phyloP scores from a whole-genome alignment of 92 coral and sea anemone genomes.

The Epizoanthus scotinus region DNA sequence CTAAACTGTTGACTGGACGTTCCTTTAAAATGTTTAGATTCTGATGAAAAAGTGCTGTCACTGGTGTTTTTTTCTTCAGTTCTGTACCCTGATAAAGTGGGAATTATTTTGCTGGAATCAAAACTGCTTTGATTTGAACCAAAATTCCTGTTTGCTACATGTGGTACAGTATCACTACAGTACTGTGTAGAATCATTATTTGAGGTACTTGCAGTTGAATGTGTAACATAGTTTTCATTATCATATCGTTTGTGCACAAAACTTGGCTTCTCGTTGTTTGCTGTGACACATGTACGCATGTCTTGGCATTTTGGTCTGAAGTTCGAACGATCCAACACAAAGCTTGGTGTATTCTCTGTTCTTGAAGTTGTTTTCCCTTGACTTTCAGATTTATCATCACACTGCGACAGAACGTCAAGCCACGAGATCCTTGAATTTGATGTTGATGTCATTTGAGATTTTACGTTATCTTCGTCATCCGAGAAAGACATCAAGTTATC shows the following conservation, averaged over 20 bases:
- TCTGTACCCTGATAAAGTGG: background rate
- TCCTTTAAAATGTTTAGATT: background rate
- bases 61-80: background rate
- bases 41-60: background rate
- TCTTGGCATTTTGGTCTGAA: background rate
- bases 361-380: background rate
- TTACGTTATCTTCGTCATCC: conserved; percentile 67
- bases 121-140: background rate
- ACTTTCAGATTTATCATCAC: conserved; percentile 27
- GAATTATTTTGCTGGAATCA: background rate
- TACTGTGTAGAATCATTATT: background rate
- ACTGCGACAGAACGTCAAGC: conserved; percentile 66
- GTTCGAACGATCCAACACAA: background rate
- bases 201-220: background rate
- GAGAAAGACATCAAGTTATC: conserved; percentile 72
- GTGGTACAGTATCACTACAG: background rate
- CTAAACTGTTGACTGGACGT: background rate
- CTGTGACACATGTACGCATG: background rate
- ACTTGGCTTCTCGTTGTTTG: background rate
- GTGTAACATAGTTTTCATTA: background rate
- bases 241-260: background rate
- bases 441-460: conserved; percentile 22
- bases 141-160: background rate
- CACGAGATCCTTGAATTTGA: conserved; percentile 50
- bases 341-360: background rate